Evolutionary conservation across 2,797 vertebrate species (phyloP).

Genomic region (Cryptoblepharus egeriae): DNA sequence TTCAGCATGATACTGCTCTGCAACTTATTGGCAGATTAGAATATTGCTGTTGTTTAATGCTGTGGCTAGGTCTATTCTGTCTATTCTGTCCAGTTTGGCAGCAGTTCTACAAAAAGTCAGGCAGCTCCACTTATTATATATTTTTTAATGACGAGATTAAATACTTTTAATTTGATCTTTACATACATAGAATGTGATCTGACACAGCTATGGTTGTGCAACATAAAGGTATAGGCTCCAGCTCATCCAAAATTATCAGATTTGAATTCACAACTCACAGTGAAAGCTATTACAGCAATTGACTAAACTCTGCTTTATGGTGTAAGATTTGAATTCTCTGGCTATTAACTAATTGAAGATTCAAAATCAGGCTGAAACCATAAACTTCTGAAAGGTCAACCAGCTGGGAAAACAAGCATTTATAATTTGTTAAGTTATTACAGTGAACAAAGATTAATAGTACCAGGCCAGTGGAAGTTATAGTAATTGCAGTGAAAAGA

Average conservation of each 20-base stretch:
- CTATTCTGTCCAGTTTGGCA: neutral
- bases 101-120: no score
- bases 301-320: neutral
- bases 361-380: neutral
- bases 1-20: no score
- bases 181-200: neutral
- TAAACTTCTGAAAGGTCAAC: constrained; percentile 56
- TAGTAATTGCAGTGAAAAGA: constrained; percentile 37
- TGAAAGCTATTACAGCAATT: neutral
- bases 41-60: neutral
- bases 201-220: neutral
- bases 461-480: constrained; percentile 39
- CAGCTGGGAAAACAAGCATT: constrained; percentile 19
- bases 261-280: neutral
- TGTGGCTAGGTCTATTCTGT: neutral
- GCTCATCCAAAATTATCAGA: neutral
- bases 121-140: neutral
- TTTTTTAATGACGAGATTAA: no score
- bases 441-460: constrained; percentile 41
- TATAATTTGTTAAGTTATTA: constrained; percentile 4
- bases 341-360: neutral
- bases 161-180: neutral
- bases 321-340: neutral
- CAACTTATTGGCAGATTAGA: neutral
- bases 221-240: neutral